A percentile compares a stretch with the other conserved stretches of the same genome.
These are phyloP conservation scores for Cantharis nigra DNA, from an alignment of 2,888 invertebrate species.

Conservation along the genomic window DNA sequence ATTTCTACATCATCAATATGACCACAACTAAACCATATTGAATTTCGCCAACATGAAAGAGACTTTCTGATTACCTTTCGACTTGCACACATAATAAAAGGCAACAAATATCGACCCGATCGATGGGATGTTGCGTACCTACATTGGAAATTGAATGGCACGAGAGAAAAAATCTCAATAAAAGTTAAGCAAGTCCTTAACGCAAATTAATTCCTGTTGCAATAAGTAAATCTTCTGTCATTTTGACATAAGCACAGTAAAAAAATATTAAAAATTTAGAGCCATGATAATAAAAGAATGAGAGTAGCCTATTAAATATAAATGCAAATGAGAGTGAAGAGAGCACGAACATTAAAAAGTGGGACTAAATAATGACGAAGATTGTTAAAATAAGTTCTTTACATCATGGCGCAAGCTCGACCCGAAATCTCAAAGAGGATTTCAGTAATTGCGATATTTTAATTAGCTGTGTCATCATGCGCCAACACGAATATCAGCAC, in stretches of 20 bases:
- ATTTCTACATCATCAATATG: constrained; percentile 47
- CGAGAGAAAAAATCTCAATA: not conserved
- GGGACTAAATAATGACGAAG: constrained; percentile 27
- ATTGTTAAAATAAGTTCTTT: constrained; percentile 22
- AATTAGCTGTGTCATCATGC: constrained; percentile 49
- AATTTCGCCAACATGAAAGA: constrained; percentile 44
- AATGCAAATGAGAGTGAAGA: constrained; percentile 37
- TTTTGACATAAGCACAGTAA: constrained; percentile 7
- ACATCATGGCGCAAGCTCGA: constrained; percentile 29
- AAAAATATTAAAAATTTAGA: constrained; percentile 4
- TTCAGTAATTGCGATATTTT: constrained; percentile 48
- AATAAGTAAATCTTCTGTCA: constrained; percentile 8
- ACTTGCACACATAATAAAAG: constrained; percentile 9
- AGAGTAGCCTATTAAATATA: constrained; percentile 37
- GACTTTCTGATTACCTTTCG: constrained; percentile 37
- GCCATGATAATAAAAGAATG: constrained; percentile 18
- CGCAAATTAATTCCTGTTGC: constrained; percentile 12
- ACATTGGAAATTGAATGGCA: not conserved
- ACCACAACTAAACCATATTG: constrained; percentile 47
- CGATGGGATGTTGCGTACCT: not conserved
- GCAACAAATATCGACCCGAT: constrained; percentile 7
- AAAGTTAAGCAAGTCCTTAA: not conserved
- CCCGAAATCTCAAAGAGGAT: constrained; percentile 40
- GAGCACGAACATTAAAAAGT: constrained; percentile 21
- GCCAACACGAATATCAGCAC: constrained; percentile 38